phyloP scores from a whole-genome alignment of 2,888 invertebrate genomes.

The Hydraecia micacea region DNA sequence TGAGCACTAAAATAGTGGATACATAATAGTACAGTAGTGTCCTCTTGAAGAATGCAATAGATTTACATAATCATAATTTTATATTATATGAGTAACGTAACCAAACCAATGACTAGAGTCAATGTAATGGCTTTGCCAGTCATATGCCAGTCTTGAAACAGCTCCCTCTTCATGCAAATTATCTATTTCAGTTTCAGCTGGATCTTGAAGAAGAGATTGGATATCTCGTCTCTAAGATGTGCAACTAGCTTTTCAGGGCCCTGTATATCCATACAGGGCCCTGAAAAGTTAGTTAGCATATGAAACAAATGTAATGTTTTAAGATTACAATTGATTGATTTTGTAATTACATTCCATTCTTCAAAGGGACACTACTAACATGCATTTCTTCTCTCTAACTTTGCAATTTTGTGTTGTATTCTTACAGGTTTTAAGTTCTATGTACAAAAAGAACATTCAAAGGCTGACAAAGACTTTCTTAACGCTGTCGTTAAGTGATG shows the following conservation, averaged over 20 bases:
- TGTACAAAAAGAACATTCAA: slow-evolving; percentile 99
- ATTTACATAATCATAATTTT: not conserved
- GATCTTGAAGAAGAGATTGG: too few relatives aligned
- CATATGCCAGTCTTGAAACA: slow-evolving; percentile 94
- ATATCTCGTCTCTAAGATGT: too few relatives aligned
- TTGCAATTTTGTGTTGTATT: not conserved
- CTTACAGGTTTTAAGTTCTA: slow-evolving; percentile 94
- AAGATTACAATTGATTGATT: not conserved
- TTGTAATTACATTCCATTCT: not conserved
- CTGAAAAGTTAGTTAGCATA: slow-evolving; percentile 81
- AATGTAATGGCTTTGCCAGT: slow-evolving; percentile 97
- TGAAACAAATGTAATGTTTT: not conserved
- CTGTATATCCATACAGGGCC: too few relatives aligned
- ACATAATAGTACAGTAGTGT: not conserved
- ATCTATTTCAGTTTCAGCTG: slow-evolving; percentile 93
- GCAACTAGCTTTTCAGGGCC: too few relatives aligned
- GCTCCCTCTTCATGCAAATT: slow-evolving; percentile 92
- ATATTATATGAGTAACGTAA: too few relatives aligned
- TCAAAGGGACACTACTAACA: too few relatives aligned
- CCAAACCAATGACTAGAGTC: slow-evolving; percentile 92
- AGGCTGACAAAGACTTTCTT: slow-evolving; percentile 98
- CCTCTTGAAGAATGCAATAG: not conserved
- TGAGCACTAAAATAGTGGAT: not conserved
- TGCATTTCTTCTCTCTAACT: not conserved
- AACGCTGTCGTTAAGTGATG: slow-evolving; percentile 96